These are phyloP conservation scores for Casuarius casuarius DNA, from an alignment of 2,113 vertebrate species.

Conservation along the genomic window DNA sequence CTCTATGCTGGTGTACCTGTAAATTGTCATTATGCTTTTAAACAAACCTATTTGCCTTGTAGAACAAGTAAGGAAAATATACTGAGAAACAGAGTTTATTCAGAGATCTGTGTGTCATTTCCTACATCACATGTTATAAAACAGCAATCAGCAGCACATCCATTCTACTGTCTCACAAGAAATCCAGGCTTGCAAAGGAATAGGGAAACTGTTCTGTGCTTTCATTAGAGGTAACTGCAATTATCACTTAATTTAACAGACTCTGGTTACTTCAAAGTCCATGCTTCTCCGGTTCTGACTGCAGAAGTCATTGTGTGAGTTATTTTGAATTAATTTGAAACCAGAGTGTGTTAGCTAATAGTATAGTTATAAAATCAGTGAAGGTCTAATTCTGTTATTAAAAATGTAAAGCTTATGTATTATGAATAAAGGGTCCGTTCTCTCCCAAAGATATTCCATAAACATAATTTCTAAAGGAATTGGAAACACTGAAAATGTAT, in stretches of 20 bases:
- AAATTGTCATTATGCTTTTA: background rate
- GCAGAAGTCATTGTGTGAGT: conserved; percentile 51
- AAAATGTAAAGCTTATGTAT: conserved; percentile 77
- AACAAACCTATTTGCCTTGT: background rate
- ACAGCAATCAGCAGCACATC: conserved; percentile 5
- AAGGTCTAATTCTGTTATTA: conserved; percentile 74
- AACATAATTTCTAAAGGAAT: conserved; percentile 67
- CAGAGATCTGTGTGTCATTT: background rate
- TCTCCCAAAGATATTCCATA: conserved; percentile 60
- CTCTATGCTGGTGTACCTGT: background rate
- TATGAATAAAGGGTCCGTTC: conserved; percentile 67
- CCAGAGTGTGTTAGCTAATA: conserved; percentile 50
- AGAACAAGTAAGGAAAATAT: background rate
- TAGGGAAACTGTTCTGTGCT: background rate
- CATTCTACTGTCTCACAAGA: background rate
- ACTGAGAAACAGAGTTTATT: background rate
- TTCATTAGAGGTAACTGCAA: conserved; percentile 56
- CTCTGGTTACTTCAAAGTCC: conserved; percentile 50
- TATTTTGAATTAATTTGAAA: conserved; percentile 66
- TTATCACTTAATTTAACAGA: conserved; percentile 54
- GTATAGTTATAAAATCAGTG: conserved; percentile 64
- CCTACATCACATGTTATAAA: background rate
- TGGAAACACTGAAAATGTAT: conserved; percentile 39
- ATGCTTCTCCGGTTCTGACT: conserved; percentile 45
- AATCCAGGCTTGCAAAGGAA: background rate